These are phyloP conservation scores for Tinea pellionella DNA, from an alignment of 2,888 invertebrate species.

Conservation along the genomic window DNA sequence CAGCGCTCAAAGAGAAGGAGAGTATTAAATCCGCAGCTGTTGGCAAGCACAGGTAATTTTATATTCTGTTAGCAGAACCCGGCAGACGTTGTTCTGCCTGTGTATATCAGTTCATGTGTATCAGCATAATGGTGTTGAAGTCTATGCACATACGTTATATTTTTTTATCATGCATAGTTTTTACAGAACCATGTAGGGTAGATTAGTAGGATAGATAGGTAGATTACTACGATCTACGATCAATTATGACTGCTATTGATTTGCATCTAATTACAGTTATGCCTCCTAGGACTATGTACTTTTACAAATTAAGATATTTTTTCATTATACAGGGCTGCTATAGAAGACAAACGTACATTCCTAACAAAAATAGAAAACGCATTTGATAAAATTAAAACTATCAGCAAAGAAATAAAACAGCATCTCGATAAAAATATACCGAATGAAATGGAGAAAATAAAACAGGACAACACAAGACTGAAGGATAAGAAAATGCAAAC, in stretches of 20 bases:
- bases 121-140: too few species aligned
- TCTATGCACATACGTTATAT: too few species aligned
- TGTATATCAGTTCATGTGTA: too few species aligned
- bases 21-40: conserved; percentile 42
- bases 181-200: too few species aligned
- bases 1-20: conserved; percentile 41
- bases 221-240: too few species aligned
- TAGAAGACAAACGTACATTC: conserved; percentile 53
- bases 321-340: conserved; percentile 31
- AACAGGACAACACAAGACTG: conserved; percentile 54
- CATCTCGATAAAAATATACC: conserved; percentile 67
- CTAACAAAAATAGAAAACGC: conserved; percentile 46
- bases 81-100: too few species aligned
- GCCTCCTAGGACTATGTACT: too few species aligned
- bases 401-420: conserved; percentile 67
- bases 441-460: conserved; percentile 61
- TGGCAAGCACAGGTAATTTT: conserved; percentile 41
- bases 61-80: not conserved
- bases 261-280: too few species aligned
- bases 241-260: too few species aligned
- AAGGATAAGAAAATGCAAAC: conserved; percentile 60
- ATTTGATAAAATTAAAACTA: conserved; percentile 62
- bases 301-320: too few species aligned
- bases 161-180: too few species aligned
- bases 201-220: too few species aligned